Conservation (phyloP, 2,113 vertebrate genomes). For the Stercorarius parasiticus region DNA sequence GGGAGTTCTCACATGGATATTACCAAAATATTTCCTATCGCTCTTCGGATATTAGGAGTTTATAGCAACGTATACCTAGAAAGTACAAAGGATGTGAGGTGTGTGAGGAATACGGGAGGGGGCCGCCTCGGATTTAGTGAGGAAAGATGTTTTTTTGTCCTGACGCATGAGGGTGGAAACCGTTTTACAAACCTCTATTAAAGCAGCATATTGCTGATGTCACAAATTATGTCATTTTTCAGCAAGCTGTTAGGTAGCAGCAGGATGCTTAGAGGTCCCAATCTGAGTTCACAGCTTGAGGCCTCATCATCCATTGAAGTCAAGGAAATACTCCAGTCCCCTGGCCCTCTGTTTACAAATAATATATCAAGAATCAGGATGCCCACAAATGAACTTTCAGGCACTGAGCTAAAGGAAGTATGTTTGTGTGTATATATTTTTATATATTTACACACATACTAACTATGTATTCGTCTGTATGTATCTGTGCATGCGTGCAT, state of each 20-base stretch:
- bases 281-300: slow-evolving; percentile 68
- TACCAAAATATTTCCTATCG: not conserved
- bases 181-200: not conserved
- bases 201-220: slow-evolving; percentile 53
- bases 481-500: accelerated
- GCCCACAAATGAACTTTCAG: slow-evolving; percentile 35
- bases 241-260: slow-evolving; percentile 33
- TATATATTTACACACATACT: no score
- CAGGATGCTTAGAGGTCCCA: slow-evolving; percentile 35
- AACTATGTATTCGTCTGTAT: not conserved
- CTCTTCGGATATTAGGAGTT: not conserved
- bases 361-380: slow-evolving; percentile 54
- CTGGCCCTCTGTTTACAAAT: slow-evolving; percentile 56
- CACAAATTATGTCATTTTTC: slow-evolving; percentile 71
- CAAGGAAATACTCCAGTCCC: slow-evolving; percentile 44
- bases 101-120: not conserved
- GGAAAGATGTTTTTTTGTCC: not conserved
- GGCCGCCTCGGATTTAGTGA: not conserved
- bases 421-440: not conserved
- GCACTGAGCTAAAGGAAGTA: slow-evolving; percentile 35
- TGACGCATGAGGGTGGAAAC: not conserved
- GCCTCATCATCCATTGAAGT: slow-evolving; percentile 59
- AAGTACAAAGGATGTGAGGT: not conserved
- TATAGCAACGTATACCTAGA: not conserved
- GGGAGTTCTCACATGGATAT: not conserved